Evolutionary conservation across 2,113 vertebrate genomes (phyloP), one percentile per base, ranked within the genome.

Genomic region (Campylomormyrus numenius): DNA sequence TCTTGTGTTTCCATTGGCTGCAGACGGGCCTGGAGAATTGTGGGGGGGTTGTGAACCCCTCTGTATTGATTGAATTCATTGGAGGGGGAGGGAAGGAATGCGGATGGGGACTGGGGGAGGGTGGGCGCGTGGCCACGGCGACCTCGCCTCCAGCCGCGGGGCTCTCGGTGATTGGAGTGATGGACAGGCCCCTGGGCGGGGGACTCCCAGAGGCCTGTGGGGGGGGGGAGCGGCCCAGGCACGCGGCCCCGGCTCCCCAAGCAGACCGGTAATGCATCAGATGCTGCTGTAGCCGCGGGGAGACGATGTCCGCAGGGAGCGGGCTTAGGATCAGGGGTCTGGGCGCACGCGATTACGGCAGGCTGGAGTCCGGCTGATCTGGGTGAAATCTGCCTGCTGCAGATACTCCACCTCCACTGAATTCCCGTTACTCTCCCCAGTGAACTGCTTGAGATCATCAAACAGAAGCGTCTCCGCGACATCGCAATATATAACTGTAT

Each of bases 81-180:
- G 35, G 49, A 90, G 91, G 91, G 90, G 87, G 89, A 89, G 10
- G 87, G 39, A 87, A 45, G 48, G 86, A n/a, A 21, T 42, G 84
- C 5, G 52, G 13, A 42, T 84, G 88, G 70, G 89, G 62, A 85
- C 91, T 66, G 70, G 58, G 92, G 39, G 8, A 9, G 21, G 39
- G 45, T 85, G 93, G 93, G 91, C 92, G 93, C 1, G 21, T 2
- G 89, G 92, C 91, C 90, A 92, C 92, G 94, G 95, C 94, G 94
- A 95, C 93, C 93, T 94, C 93, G 94, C 92, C 92, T 95, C 94
- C 94, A 95, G 95, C 94, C 95, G 94, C 93, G 94, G 93, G 91
- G 93, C 70, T 56, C 92, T 90, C 90, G 90, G 93, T 92, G 92
- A 91, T 6, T 4, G n/a, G 13, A 91, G 92, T 56, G 62, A 58